Conservation (phyloP, 2,113 vertebrate species). For the Oreochromis spilurus region DNA sequence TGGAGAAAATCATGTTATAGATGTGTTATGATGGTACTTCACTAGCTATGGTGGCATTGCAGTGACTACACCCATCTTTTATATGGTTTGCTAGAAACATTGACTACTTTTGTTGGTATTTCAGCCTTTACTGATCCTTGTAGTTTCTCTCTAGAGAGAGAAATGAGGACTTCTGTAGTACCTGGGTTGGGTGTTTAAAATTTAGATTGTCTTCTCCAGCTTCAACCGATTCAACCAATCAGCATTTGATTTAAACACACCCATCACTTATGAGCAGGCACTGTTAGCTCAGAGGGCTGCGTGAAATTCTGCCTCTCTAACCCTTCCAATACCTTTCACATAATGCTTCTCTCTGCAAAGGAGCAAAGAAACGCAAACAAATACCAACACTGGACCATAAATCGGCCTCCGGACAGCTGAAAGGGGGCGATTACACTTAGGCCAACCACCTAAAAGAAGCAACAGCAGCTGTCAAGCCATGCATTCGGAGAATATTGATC, state of each 20-base stretch:
- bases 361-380: background rate
- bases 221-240: background rate
- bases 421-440: conserved; percentile 7
- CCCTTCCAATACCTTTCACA: background rate
- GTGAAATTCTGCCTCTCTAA: background rate
- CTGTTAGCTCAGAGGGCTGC: background rate
- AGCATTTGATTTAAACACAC: background rate
- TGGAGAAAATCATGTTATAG: rapidly evolving
- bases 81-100: background rate
- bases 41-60: background rate
- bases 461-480: conserved; percentile 43
- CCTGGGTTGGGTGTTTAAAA: background rate
- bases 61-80: background rate
- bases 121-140: background rate
- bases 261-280: background rate
- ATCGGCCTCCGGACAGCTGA: background rate
- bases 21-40: background rate
- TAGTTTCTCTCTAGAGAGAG: background rate
- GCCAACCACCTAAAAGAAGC: conserved; percentile 18
- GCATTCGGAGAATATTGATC: conserved; percentile 59
- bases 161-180: background rate
- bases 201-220: background rate
- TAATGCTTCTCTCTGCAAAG: background rate
- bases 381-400: background rate
- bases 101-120: background rate